These are phyloP conservation scores for Amniataba percoides DNA, from an alignment of 2,797 vertebrate species.

Conservation along the genomic window DNA sequence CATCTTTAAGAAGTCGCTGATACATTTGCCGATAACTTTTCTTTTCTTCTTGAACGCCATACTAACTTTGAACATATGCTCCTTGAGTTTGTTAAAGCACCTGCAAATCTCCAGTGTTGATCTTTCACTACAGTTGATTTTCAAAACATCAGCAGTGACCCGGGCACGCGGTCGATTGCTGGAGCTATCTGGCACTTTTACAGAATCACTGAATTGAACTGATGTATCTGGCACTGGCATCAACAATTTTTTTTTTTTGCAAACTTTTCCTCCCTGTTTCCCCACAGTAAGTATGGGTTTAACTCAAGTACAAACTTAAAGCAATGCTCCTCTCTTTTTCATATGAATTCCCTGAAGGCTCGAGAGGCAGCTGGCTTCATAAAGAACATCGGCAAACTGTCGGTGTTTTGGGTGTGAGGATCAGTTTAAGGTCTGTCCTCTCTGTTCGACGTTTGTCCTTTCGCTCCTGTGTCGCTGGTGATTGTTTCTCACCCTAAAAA, in stretches of 20 bases:
- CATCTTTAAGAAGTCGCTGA: conserved; percentile 23
- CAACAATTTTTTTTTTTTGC: background rate
- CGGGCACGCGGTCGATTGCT: background rate
- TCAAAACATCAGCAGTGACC: conserved; percentile 10
- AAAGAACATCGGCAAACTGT: conserved; percentile 1
- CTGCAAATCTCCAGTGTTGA: background rate
- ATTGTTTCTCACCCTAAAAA: conserved; percentile 38
- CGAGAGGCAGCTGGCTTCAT: conserved; percentile 7
- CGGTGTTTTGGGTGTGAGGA: conserved; percentile 14
- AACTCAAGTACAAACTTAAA: conserved; percentile 4
- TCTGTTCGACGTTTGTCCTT: conserved; percentile 17
- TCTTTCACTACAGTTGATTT: conserved; percentile 13
- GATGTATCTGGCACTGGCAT: background rate
- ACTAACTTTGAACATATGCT: conserved; percentile 1
- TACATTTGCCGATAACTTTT: background rate
- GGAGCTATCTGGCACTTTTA: background rate
- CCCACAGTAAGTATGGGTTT: background rate
- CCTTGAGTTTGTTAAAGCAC: background rate
- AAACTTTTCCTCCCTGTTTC: conserved; percentile 1
- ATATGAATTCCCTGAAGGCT: conserved; percentile 4
- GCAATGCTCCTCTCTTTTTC: conserved; percentile 1
- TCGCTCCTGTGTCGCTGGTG: conserved; percentile 17
- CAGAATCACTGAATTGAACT: background rate
- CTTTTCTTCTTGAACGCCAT: background rate
- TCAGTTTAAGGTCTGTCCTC: conserved; percentile 9